Base-by-base conservation (phyloP, 1,140 invertebrate species). In the Neoseiulus cucumeris region DNA sequence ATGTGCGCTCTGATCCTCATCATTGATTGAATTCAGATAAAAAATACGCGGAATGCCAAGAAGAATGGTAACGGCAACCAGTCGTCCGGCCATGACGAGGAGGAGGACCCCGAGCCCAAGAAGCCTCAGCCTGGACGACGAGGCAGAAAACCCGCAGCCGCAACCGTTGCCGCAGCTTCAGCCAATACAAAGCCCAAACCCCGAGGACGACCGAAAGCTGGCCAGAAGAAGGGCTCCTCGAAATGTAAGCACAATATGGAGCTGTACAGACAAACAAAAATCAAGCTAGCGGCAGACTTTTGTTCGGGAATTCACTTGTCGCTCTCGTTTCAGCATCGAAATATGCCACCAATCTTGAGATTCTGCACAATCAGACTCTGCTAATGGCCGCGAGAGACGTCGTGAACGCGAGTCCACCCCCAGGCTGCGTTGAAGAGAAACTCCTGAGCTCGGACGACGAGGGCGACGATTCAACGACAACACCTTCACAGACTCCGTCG, bases 361-460 rank as follows among this genome's bases (percentile, higher is more conserved):
- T 92, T 68, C 76, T 95, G 66, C 91, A 95, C 74, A 89, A 83
- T 71, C 85, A 92, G 75, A 94, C 91, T 20, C 76, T 94, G 59
- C 80, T 90, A 2, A 92, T 88, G 71, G 93, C 89, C 0, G 80
- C 82, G 6, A 81, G 67, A 64, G 44, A 65, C 17, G 66, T 65
- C 25, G 67, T 68, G 42, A 64, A 64, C 41, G 67, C 67, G 33
- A 42, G 68, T 7, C 86, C 87, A 18, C 87, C 88, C 18, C 88
- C 87, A 17, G 89, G 89, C 44, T 90, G 87, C 71, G 85, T 92
- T 44, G 88, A 90, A 74, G 88, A 91, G 74, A 87, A 89, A 70
- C 76, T 92, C 5, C 66, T 65, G 66, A 66, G 44, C 28, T 42
- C 65, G n/a, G 42, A 47, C 18, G 33, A 65, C 25, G 29, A 42